Conservation (phyloP, 1,140 invertebrate genomes). For the Lasioglossum baleicum region DNA sequence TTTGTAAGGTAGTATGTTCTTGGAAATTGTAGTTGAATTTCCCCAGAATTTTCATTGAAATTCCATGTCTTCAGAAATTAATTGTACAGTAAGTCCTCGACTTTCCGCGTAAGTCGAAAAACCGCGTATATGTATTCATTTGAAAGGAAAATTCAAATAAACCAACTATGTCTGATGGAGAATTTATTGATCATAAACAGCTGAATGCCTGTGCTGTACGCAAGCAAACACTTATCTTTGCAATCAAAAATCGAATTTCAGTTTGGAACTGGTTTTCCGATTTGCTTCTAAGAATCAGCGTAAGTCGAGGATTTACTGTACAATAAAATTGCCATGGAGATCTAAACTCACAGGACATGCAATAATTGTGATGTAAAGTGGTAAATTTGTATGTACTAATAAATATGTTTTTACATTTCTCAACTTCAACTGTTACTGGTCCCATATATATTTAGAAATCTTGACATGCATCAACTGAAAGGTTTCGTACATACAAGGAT, state of each 20-base stretch:
- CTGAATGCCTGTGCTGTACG: too few species aligned
- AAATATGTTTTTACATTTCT: conserved; percentile 2
- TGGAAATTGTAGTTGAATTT: not conserved
- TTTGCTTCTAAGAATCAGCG: too few species aligned
- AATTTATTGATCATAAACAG: too few species aligned
- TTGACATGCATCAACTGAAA: not conserved
- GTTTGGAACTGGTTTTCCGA: too few species aligned
- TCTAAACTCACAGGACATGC: not conserved
- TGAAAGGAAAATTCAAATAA: too few species aligned
- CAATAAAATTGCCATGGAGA: not conserved
- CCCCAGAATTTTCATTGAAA: not conserved
- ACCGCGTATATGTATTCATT: too few species aligned
- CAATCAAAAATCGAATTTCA: too few species aligned
- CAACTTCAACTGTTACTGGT: not conserved
- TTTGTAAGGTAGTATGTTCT: not conserved
- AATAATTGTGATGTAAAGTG: conserved; percentile 24
- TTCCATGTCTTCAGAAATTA: not conserved
- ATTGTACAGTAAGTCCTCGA: too few species aligned
- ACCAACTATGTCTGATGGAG: too few species aligned
- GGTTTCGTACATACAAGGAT: not conserved
- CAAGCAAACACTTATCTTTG: too few species aligned
- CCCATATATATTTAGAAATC: not conserved
- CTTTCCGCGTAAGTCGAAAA: too few species aligned
- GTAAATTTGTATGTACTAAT: not conserved
- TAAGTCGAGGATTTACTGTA: not conserved